Base-by-base conservation (phyloP, 2,888 invertebrate species). In the Saturnia japonica region DNA sequence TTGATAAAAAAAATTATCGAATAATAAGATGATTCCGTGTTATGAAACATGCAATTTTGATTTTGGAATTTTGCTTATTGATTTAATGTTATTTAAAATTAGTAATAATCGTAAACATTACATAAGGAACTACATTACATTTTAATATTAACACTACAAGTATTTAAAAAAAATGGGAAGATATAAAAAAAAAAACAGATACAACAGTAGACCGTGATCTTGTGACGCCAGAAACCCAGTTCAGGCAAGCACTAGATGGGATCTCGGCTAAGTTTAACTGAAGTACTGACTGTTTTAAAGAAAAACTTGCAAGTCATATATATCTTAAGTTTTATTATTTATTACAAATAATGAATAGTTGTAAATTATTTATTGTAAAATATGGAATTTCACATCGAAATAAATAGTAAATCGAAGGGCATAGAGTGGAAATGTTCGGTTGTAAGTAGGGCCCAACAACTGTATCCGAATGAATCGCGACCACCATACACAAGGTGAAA, bases 161-260 rank as follows among this genome's bases (percentile, higher is more conserved):
- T n/a, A 47, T 19, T 16, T 47, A 6, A 42, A 42, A 42, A 42
- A n/a, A n/a, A n/a, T n/a, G n/a, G n/a, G n/a, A n/a, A n/a, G n/a
- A n/a, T n/a, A n/a, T n/a, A n/a, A n/a, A n/a, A n/a, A n/a, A n/a
- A n/a, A n/a, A n/a, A n/a, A n/a, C n/a, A n/a, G n/a, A n/a, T n/a
- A 8, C 2, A 9, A 7, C 9, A 54, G 54, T 54, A 60, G 12
- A 34, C 2, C 6, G 25, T 14, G 14, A 28, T 2, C 57, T 28
- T 28, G 57, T 60, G 57, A 60, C 57, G 57, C 28, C 57, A 60
- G 57, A 60, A 28, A 60, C 57, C 25, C 11, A 60, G 57, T 28
- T 28, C 8, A 60, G 25, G 14, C 22, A 11, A 54, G 22, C 54
- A 14, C 57, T 60, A 28, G 1, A 25, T 60, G 3, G 25, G 25